Evolutionary conservation across 2,797 vertebrate genomes (phyloP), one percentile per base, ranked within the genome.

Genomic region (Rousettus madagascariensis): DNA sequence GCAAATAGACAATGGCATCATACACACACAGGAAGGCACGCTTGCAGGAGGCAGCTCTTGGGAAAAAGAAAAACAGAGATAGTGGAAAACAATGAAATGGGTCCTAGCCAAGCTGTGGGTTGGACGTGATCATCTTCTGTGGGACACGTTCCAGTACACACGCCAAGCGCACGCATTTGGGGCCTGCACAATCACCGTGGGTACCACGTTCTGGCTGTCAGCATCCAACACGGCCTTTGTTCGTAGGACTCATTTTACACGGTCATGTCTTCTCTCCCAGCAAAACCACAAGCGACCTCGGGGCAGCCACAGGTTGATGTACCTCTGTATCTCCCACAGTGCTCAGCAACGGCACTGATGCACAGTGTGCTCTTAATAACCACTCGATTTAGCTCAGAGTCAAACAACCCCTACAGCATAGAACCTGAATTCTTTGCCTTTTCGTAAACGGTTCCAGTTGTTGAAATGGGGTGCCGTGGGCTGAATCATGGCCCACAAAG

Each of bases 261-360:
- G 15, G 4, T 6, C 61, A 2, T 0, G 6, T 59, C 38, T 96
- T 69, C 36, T 61, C 77, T 80, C 59, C n/a, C 77, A 92, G 66
- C 33, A 95, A 80, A 90, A 53, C 13, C 77, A 57, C 59, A 71
- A 87, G 30, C 8, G 2, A 53, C 49, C 61, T 55, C 2, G 1
- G 80, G 74, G 49, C 19, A 57, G 66, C 80, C 90, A 68, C 22
- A 65, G 49, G 59, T 79, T 43, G 38, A 17, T 53, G 4, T 61
- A 26, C 86, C 61, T 89, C 1, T 30, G 49, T 57, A 19, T 41
- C n/a, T 75, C 36, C 38, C 26, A 36, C 15, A 30, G 77, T 24
- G 36, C 61, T 80, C 26, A 88, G 85, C 38, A 95, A 90, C 46
- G 17, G 66, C 30, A 51, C 5, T 61, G 63, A 88, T 49, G 72